Conservation (phyloP, 2,113 vertebrate genomes). For the Mesembrinibis cayennensis region DNA sequence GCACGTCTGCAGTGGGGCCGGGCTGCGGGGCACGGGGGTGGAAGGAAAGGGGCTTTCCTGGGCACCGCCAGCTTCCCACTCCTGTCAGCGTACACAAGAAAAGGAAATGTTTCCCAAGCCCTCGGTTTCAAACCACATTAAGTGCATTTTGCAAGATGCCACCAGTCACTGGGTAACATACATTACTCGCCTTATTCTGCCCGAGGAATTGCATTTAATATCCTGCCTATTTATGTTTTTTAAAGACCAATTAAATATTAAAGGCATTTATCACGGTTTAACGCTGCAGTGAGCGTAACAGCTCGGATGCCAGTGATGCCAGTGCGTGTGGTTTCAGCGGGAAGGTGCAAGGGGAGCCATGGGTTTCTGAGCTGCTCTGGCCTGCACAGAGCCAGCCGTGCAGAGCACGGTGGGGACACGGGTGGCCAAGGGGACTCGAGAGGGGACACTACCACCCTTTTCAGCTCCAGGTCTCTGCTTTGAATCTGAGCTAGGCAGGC, state of each 20-base stretch:
- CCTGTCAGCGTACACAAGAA: fast-evolving
- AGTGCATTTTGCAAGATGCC: not conserved
- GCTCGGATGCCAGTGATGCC: not conserved
- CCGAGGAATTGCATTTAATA: slow-evolving; percentile 8
- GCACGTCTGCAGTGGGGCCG: not conserved
- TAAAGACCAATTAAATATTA: slow-evolving; percentile 52
- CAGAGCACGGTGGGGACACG: fast-evolving
- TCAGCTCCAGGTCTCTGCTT: not conserved
- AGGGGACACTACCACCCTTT: not conserved
- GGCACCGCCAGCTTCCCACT: not conserved
- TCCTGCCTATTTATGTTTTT: slow-evolving; percentile 37
- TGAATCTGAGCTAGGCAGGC: not conserved
- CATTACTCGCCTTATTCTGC: not conserved
- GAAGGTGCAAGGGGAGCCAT: not conserved
- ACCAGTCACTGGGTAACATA: not conserved
- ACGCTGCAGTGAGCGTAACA: not conserved
- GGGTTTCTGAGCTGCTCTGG: not conserved
- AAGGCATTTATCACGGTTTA: slow-evolving; percentile 36
- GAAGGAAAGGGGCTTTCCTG: not conserved
- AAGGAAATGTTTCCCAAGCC: not conserved
- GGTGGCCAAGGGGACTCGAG: not conserved
- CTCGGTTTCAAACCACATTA: not conserved
- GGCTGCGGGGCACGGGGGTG: not conserved
- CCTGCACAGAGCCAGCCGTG: not conserved
- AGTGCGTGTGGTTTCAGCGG: not conserved